These are phyloP conservation scores for Buphagus erythrorhynchus DNA, from an alignment of 2,797 vertebrate species.

Conservation along the genomic window DNA sequence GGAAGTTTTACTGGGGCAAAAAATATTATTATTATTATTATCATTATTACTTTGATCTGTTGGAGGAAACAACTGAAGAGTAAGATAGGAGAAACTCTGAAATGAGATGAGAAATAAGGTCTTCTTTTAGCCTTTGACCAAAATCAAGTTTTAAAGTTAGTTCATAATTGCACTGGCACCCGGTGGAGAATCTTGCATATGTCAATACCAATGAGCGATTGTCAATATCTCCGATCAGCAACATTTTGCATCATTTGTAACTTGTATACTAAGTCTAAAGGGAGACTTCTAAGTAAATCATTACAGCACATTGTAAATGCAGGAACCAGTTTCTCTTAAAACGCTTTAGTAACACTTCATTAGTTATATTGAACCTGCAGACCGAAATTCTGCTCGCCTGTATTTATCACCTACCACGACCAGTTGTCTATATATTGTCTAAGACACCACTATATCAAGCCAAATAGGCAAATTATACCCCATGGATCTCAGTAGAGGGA, in stretches of 20 bases:
- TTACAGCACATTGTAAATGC: slow-evolving; percentile 69
- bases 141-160: slow-evolving; percentile 48
- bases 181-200: slow-evolving; percentile 9
- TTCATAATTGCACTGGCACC: slow-evolving; percentile 54
- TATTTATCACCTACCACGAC: slow-evolving; percentile 49
- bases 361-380: slow-evolving; percentile 72
- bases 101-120: not conserved
- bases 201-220: slow-evolving; percentile 70
- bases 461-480: slow-evolving; percentile 38
- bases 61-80: not conserved
- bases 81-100: not conserved
- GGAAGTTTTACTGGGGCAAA: not conserved
- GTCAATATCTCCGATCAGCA: slow-evolving; percentile 70
- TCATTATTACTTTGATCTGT: not conserved
- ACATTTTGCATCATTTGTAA: slow-evolving; percentile 73
- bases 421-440: slow-evolving; percentile 59
- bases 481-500: not conserved
- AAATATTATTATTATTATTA: too few species aligned
- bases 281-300: slow-evolving; percentile 67
- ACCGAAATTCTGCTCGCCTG: slow-evolving; percentile 34
- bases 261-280: slow-evolving; percentile 49
- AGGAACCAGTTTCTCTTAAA: slow-evolving; percentile 60
- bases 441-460: slow-evolving; percentile 38
- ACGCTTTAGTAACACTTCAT: slow-evolving; percentile 69
- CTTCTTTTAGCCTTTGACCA: slow-evolving; percentile 5